Base-by-base conservation (phyloP, 2,113 vertebrate species). In the Buteo buteo region DNA sequence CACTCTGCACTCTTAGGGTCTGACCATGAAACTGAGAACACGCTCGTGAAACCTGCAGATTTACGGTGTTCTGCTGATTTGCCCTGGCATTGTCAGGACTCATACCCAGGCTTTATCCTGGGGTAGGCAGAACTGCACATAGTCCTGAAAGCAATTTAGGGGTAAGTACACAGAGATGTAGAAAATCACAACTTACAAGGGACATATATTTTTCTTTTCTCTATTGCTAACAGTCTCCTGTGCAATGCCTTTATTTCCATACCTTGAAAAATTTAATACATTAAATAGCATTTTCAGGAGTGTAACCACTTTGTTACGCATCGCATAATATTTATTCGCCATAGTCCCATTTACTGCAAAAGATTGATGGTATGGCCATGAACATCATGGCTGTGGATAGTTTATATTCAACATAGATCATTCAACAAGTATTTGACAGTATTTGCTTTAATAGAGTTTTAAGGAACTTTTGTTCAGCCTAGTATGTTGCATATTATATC, bases 21-120 rank as follows among this genome's bases (percentile, higher is more conserved):
- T 69, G 54, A 69, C 1, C 0, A 8, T n/a, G 69, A 85, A 93
- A 81, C 9, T 26, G 20, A 52, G 44, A 86, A 26, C 0, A 0
- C 36, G 34, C 13, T 47, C 42, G 38, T 28, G 29, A 85, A 52
- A 1, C 32, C 26, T 40, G 21, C 59, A 65, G 67, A 73, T 77
- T 78, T 70, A 66, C 16, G 10, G 50, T 55, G 55, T 16, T 34
- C 40, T 44, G 78, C 44, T 72, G 82, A 90, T 57, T 15, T 79
- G 47, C 65, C 66, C 61, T 34, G 38, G 52, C 47, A 47, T 16
- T 74, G 42, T 32, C 89, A 82, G 74, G 28, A 13, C n/a, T 81
- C 36, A 10, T 12, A 36, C 24, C 31, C 69, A 62, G 65, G 32
- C 52, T 71, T 55, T 52, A 7, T 52, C 61, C 36, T 52, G 40